Conservation (phyloP, 1,140 invertebrate species). For the Zaprionus inermis region DNA sequence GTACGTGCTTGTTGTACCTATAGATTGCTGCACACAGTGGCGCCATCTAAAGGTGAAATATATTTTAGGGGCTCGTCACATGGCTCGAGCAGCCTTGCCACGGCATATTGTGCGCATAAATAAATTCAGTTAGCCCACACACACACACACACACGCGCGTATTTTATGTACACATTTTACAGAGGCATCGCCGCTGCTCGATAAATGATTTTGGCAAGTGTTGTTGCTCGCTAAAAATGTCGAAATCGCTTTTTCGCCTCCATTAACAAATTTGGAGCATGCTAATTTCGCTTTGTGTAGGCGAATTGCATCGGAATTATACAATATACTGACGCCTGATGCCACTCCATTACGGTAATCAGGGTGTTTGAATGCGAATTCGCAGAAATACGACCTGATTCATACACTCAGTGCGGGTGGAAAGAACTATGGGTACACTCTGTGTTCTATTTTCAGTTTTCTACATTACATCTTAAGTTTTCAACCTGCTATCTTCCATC, state of each 20-base stretch:
- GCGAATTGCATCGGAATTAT: neutral
- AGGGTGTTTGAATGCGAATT: neutral
- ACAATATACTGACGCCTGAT: neutral
- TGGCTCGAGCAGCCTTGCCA: neutral
- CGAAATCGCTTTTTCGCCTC: neutral
- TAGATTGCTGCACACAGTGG: neutral
- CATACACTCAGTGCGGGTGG: too few relatives aligned
- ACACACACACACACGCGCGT: neutral
- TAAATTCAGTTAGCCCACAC: neutral
- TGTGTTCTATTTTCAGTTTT: neutral
- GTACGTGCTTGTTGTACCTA: too few relatives aligned
- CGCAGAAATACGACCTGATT: neutral
- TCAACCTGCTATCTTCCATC: neutral
- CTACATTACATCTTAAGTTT: neutral
- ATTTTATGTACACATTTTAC: neutral
- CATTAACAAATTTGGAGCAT: neutral
- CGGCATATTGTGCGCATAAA: neutral
- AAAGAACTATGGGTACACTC: neutral
- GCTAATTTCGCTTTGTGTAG: neutral
- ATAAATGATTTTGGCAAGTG: neutral
- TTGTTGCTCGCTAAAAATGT: neutral
- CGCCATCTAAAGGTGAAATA: constrained; percentile 19
- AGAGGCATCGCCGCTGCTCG: neutral
- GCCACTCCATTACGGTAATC: neutral
- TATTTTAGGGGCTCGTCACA: constrained; percentile 68